Conservation (phyloP, 2,888 invertebrate genomes). For the Charanyca ferruginea region DNA sequence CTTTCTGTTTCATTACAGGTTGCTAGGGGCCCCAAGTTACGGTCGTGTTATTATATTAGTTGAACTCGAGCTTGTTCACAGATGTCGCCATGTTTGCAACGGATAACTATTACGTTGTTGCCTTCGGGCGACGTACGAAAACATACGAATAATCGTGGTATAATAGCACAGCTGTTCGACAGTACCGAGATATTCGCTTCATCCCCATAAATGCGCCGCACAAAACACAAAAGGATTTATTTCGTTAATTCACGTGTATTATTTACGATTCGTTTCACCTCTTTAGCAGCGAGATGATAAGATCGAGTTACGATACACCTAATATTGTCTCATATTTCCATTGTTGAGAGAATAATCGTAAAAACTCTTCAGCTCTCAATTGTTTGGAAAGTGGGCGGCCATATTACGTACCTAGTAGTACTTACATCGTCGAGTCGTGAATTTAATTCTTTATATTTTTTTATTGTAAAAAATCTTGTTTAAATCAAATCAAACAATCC, state of each 20-base stretch:
- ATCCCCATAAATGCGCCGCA: constrained; percentile 63
- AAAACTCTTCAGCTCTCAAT: constrained; percentile 68
- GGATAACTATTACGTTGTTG: constrained; percentile 75
- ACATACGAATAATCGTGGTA: constrained; percentile 71
- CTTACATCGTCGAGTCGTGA: constrained; percentile 22
- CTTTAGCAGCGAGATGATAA: constrained; percentile 82
- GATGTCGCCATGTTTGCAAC: constrained; percentile 80
- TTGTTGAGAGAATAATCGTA: constrained; percentile 79
- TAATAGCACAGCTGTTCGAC: constrained; percentile 75
- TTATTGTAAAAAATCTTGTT: constrained; percentile 33
- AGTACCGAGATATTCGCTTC: constrained; percentile 70
- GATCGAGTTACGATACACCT: constrained; percentile 86
- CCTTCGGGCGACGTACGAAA: constrained; percentile 76
- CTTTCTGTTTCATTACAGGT: constrained; percentile 77
- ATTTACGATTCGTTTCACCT: constrained; percentile 88
- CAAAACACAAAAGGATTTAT: constrained; percentile 81
- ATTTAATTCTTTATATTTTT: constrained; percentile 27
- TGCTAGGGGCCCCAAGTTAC: constrained; percentile 72
- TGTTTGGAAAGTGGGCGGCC: constrained; percentile 48
- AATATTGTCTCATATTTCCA: constrained; percentile 87
- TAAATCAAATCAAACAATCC: constrained; percentile 69
- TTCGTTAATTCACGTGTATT: constrained; percentile 87
- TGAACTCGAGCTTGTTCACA: constrained; percentile 77
- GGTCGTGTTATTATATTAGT: constrained; percentile 84
- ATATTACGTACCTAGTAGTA: constrained; percentile 23